Conservation (phyloP, 1,140 invertebrate species). For the Phymorhynchus buccinoides region DNA sequence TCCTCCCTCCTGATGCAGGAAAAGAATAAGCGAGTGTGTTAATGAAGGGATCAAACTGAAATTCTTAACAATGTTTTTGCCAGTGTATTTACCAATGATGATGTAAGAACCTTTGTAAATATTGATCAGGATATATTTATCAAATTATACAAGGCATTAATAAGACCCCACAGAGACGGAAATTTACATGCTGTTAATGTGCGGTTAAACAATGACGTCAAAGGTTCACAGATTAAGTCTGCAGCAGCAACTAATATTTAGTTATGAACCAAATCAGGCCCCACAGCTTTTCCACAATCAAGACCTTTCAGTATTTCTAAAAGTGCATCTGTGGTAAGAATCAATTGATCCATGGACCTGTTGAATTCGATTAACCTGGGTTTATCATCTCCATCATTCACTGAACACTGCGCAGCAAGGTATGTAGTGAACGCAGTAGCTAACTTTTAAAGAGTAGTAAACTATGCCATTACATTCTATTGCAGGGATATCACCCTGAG, state of each 20-base stretch:
- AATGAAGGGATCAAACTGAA: too few species aligned
- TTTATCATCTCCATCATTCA: not conserved
- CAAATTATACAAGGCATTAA: too few species aligned
- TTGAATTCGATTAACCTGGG: not conserved
- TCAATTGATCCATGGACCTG: not conserved
- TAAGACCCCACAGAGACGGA: not conserved
- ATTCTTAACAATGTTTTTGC: too few species aligned
- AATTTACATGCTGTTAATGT: not conserved
- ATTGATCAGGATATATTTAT: too few species aligned
- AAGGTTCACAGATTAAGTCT: not conserved
- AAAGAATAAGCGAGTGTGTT: too few species aligned
- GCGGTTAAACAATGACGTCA: not conserved
- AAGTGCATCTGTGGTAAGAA: not conserved
- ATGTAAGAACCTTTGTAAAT: too few species aligned
- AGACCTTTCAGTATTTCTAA: not conserved
- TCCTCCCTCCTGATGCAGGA: too few species aligned
- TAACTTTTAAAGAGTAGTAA: not conserved
- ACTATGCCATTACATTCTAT: not conserved
- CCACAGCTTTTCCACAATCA: not conserved
- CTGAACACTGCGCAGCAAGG: not conserved
- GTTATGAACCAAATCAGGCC: not conserved
- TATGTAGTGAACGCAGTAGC: constrained; percentile 1
- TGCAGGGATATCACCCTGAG: not conserved
- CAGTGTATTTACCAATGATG: too few species aligned
- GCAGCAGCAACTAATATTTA: not conserved